phyloP scores from a whole-genome alignment of 2,113 vertebrate species.

The Dipodomys merriami region DNA sequence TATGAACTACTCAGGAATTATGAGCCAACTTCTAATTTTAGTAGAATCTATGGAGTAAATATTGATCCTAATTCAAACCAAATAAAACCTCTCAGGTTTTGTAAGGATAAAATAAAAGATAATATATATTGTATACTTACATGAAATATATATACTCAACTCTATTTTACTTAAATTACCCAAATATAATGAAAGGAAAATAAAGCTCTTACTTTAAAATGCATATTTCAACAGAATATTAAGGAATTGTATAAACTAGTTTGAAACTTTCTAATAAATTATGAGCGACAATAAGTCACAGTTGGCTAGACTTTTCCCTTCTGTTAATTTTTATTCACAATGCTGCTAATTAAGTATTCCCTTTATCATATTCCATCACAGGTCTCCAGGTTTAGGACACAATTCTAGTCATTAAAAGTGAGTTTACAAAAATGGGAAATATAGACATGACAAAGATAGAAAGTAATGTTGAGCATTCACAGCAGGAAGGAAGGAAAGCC shows the following conservation, averaged over 20 bases:
- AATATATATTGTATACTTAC: neutral
- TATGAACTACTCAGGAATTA: neutral
- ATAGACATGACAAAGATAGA: neutral
- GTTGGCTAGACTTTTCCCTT: neutral
- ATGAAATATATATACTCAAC: neutral
- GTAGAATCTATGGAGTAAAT: neutral
- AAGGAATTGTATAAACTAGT: neutral
- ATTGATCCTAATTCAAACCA: neutral
- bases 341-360: neutral
- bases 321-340: neutral
- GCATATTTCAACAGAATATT: neutral
- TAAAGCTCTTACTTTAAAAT: neutral
- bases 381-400: neutral
- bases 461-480: neutral
- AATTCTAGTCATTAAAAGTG: accelerated
- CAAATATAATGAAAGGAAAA: neutral
- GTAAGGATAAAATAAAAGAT: neutral
- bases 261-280: neutral
- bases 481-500: neutral
- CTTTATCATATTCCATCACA: neutral
- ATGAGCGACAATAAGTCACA: neutral
- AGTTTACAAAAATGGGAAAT: neutral
- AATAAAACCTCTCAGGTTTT: neutral
- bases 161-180: neutral
- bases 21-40: neutral